Base-by-base conservation (phyloP, 1,140 invertebrate genomes). In the Aleiodes sp. region DNA sequence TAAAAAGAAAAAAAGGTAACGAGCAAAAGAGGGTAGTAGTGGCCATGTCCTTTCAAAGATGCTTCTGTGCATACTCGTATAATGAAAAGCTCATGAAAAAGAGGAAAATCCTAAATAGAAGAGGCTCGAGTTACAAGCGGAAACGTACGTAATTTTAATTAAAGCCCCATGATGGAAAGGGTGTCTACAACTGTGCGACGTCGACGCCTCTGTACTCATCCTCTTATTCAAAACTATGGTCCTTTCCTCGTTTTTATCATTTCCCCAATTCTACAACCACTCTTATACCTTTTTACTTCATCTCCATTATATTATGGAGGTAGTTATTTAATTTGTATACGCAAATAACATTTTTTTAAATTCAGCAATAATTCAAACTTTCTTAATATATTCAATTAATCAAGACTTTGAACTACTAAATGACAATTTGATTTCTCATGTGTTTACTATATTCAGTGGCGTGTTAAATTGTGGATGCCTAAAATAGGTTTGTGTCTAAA, bases 61-160 rank as follows among this genome's bases (percentile, higher is more conserved):
- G 68, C 43, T 68, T 65, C 59, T 52, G 66, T 68, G 62, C 26
- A 70, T 71, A 33, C 70, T 60, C 39, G 66, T 66, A 68, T 82
- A 79, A 84, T 83, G 80, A 84, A 84, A 83, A 81, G 81, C 83
- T 84, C 82, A 82, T 84, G 84, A 83, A 84, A 81, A 78, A 76
- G 73, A 78, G 80, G 80, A 71, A 80, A 72, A 76, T 66, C 73
- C 35, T 63, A 31, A 66, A 26, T 29, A 37, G 68, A 28, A 75
- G 57, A 69, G 69, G 70, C 56, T 73, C 74, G 73, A 72, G 78
- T 80, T 77, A 80, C 75, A 76, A 75, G 71, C 74, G 75, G 74
- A 78, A 81, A 80, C 76, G 77, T 77, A 81, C 78, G 81, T 84
- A 84, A 85, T 84, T 85, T 85, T 85, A 85, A 85, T 85, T 84